These are phyloP conservation scores for Atta cephalotes DNA, from an alignment of 1,140 invertebrate genomes.

Conservation along the genomic window DNA sequence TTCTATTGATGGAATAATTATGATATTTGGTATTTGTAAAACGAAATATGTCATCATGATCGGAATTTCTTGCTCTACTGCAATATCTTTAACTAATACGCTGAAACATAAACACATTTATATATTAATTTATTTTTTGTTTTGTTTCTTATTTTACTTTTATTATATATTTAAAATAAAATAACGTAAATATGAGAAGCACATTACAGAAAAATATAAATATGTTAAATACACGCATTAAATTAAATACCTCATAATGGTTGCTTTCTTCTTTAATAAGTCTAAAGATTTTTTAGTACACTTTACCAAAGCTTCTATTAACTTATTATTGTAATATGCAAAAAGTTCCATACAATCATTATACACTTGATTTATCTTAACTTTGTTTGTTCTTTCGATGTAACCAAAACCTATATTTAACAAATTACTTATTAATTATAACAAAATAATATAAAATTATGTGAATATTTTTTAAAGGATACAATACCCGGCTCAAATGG, in stretches of 20 bases:
- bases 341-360: constrained; percentile 92
- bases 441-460: constrained; percentile 2
- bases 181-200: background rate
- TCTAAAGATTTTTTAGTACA: constrained; percentile 90
- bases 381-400: constrained; percentile 87
- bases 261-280: constrained; percentile 88
- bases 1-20: constrained; percentile 89
- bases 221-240: background rate
- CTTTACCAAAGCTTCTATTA: constrained; percentile 90
- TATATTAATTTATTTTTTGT: constrained; percentile 33
- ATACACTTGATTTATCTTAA: constrained; percentile 88
- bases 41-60: constrained; percentile 88
- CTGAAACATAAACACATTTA: constrained; percentile 65
- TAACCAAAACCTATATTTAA: constrained; percentile 86
- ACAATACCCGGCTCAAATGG: constrained; percentile 86
- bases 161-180: constrained; percentile 3
- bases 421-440: constrained; percentile 19
- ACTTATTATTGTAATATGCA: constrained; percentile 91
- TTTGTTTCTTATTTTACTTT: background rate
- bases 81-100: constrained; percentile 82
- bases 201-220: background rate
- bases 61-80: constrained; percentile 84
- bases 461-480: background rate
- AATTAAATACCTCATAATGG: constrained; percentile 43
- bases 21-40: constrained; percentile 88